Conservation (phyloP, 92 coral and sea anemone species). For the Actinernus sp. region DNA sequence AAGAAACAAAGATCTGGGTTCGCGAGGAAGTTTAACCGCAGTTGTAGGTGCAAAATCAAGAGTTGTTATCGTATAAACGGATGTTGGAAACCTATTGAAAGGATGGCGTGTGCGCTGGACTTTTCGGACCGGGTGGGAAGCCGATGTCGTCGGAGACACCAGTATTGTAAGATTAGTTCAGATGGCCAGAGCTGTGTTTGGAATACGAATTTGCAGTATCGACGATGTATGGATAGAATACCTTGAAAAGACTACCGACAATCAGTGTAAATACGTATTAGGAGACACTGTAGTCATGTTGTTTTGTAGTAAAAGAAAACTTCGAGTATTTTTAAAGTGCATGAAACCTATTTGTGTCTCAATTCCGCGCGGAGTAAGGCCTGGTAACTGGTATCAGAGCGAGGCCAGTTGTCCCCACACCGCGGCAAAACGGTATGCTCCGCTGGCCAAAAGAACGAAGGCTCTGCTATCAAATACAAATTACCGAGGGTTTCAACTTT, state of each 20-base stretch:
- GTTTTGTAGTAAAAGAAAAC: too few species aligned
- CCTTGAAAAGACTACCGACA: slow-evolving; percentile 47
- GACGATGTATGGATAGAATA: slow-evolving; percentile 47
- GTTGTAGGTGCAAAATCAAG: slow-evolving; percentile 82
- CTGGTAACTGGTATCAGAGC: too few species aligned
- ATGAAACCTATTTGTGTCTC: too few species aligned
- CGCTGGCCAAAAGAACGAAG: too few species aligned
- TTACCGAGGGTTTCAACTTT: too few species aligned
- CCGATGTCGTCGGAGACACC: slow-evolving; percentile 65
- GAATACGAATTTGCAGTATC: slow-evolving; percentile 37
- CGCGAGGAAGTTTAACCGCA: slow-evolving; percentile 76
- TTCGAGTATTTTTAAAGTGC: too few species aligned
- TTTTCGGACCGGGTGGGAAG: slow-evolving; percentile 15
- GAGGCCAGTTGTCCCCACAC: too few species aligned
- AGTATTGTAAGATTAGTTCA: slow-evolving; percentile 66
- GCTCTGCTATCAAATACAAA: too few species aligned
- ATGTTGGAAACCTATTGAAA: slow-evolving; percentile 28
- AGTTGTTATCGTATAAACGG: slow-evolving; percentile 77
- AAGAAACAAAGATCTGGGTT: slow-evolving; percentile 84
- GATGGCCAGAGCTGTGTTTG: slow-evolving; percentile 47
- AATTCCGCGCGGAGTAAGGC: too few species aligned
- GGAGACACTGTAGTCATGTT: too few species aligned
- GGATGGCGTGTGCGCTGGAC: slow-evolving; percentile 56
- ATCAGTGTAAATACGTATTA: too few species aligned
- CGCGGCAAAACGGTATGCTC: too few species aligned